phyloP scores from a whole-genome alignment of 2,888 invertebrate genomes.

The Abrostola triplasia region DNA sequence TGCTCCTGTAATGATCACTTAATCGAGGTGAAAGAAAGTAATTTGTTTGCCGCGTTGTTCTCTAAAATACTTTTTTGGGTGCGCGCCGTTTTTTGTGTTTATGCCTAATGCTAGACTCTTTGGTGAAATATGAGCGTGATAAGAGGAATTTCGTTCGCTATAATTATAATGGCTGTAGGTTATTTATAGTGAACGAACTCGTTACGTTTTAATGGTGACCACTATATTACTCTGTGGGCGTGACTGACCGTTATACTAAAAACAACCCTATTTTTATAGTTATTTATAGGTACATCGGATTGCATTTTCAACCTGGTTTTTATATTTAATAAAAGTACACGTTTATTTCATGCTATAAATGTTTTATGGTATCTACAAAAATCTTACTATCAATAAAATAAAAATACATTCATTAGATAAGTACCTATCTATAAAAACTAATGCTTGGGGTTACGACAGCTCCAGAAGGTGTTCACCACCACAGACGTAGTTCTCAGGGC shows the following conservation, averaged over 20 bases:
- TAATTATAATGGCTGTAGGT: slow-evolving; percentile 82
- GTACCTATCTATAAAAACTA: slow-evolving; percentile 47
- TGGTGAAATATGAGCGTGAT: slow-evolving; percentile 83
- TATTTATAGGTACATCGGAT: slow-evolving; percentile 59
- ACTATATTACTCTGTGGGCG: slow-evolving; percentile 83
- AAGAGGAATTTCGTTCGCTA: slow-evolving; percentile 83
- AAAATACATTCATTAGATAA: slow-evolving; percentile 49
- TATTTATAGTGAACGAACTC: slow-evolving; percentile 83
- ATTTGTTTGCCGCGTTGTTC: slow-evolving; percentile 66
- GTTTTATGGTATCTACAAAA: slow-evolving; percentile 48
- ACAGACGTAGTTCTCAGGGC: slow-evolving; percentile 7
- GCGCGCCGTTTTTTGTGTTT: slow-evolving; percentile 68
- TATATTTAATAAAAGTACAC: slow-evolving; percentile 39
- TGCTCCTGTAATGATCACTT: slow-evolving; percentile 80
- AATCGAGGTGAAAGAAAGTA: slow-evolving; percentile 81
- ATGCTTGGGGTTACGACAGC: slow-evolving; percentile 27
- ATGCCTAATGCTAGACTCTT: slow-evolving; percentile 78
- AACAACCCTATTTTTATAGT: slow-evolving; percentile 71
- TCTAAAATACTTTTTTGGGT: slow-evolving; percentile 61
- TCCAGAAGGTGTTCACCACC: slow-evolving; percentile 5
- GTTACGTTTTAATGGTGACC: slow-evolving; percentile 84
- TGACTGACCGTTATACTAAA: slow-evolving; percentile 66
- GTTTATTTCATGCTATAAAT: slow-evolving; percentile 51
- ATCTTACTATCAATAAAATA: slow-evolving; percentile 46
- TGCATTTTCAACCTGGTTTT: slow-evolving; percentile 59